phyloP scores from a whole-genome alignment of 2,113 vertebrate genomes.

The Delphinapterus leucas region DNA sequence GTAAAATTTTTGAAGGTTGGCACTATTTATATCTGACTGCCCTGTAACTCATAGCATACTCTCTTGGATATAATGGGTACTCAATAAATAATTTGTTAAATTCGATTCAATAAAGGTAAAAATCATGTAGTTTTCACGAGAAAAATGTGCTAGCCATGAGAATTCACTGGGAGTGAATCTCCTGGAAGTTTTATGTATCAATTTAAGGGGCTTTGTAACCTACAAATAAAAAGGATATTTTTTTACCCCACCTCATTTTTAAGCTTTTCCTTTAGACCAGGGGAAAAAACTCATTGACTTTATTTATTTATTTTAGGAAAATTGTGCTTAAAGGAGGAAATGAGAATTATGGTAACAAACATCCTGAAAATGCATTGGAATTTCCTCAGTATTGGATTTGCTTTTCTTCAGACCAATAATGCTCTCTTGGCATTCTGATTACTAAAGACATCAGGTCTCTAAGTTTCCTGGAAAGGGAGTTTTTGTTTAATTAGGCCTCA shows the following conservation, averaged over 20 bases:
- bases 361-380: neutral
- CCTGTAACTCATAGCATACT: neutral
- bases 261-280: neutral
- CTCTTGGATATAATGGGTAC: neutral
- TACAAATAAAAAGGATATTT: neutral
- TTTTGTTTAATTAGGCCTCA: conserved; percentile 45
- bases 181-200: neutral
- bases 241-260: neutral
- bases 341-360: neutral
- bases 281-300: neutral
- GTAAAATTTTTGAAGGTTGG: neutral
- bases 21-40: neutral
- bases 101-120: conserved; percentile 34
- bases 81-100: neutral
- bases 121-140: neutral
- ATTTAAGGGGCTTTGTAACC: neutral
- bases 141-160: neutral
- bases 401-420: neutral
- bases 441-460: neutral
- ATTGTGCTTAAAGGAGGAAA: neutral
- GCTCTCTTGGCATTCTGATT: conserved; percentile 6
- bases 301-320: conserved; percentile 34
- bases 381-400: conserved; percentile 11
- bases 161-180: neutral
- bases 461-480: neutral